phyloP scores from a whole-genome alignment of 2,888 invertebrate genomes.

The Ligdia adustata region DNA sequence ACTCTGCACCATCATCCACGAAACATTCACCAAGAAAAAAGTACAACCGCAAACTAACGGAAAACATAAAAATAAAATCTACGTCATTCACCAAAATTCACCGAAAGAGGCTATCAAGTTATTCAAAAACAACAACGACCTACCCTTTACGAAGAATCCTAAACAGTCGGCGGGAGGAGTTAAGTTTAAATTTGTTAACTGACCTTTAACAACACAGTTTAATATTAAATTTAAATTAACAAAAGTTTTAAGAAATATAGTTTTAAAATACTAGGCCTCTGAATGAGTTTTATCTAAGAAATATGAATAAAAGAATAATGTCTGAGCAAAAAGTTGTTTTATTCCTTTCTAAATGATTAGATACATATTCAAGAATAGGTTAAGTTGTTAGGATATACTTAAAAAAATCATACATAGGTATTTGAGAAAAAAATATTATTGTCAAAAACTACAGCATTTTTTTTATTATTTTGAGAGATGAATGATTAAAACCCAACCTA shows the following conservation, averaged over 20 bases:
- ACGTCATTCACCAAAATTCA: constrained; percentile 11
- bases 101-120: constrained; percentile 16
- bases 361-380: too few species aligned
- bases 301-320: too few species aligned
- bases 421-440: too few species aligned
- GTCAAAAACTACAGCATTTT: too few species aligned
- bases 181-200: constrained; percentile 25
- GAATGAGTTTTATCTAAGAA: too few species aligned
- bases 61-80: constrained; percentile 17
- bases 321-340: too few species aligned
- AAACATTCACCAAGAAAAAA: constrained; percentile 24
- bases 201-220: neutral
- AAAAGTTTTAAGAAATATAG: neutral
- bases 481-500: too few species aligned
- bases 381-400: too few species aligned
- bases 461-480: too few species aligned
- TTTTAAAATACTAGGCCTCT: neutral
- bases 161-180: neutral
- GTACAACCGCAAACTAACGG: constrained; percentile 15
- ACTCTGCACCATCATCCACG: constrained; percentile 31
- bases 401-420: too few species aligned
- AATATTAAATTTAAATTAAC: neutral
- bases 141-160: too few species aligned
- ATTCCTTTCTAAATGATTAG: too few species aligned
- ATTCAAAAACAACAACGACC: constrained; percentile 6